Evolutionary conservation across 37 sponge, comb jelly and placozoan genomes (phyloP), one percentile per base, ranked within the genome.

Genomic region (Agelas oroides): DNA sequence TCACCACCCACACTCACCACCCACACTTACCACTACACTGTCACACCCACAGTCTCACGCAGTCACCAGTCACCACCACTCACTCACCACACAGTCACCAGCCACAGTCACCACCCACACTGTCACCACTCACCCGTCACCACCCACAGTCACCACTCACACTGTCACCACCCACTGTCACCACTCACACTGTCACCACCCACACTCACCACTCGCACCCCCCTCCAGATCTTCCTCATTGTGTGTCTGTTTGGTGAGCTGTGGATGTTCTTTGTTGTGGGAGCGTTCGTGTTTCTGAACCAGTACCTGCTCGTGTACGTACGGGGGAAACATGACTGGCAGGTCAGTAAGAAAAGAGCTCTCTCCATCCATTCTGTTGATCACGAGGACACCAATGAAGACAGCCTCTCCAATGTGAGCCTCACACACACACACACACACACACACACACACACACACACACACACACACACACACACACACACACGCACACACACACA

Each of bases 211-310:
- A 5, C 62, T 12, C 62, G 3, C 62, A 2, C 62, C 25, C 62
- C 62, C 62, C 25, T 14, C 62, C 72, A 97, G 98, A 62, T 88
- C 53, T 97, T 92, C 69, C 40, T 91, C 8, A 16, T 86, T 67
- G 71, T 69, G 16, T 83, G 79, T 27, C 41, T 93, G 36, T 80
- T 77, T 17, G 91, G 88, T 68, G 92, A 97, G 64, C 64, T 85
- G 66, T 97, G 94, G 92, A 95, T 97, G 92, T 72, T 79, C 2
- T 84, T 80, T 53, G 58, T 88, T 23, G 46, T 88, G 18, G 46
- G 78, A 12, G 69, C 67, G 14, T 17, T 78, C 46, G 65, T 86
- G 28, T 87, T 97, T n/a, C 60, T 90, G 57, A 86, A 78, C 58
- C 86, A 91, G 78, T 94, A 94, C 79, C 19, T 93, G 60, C 31